These are phyloP conservation scores for Eupristina koningsbergeri DNA, from an alignment of 1,140 invertebrate species.

Conservation along the genomic window DNA sequence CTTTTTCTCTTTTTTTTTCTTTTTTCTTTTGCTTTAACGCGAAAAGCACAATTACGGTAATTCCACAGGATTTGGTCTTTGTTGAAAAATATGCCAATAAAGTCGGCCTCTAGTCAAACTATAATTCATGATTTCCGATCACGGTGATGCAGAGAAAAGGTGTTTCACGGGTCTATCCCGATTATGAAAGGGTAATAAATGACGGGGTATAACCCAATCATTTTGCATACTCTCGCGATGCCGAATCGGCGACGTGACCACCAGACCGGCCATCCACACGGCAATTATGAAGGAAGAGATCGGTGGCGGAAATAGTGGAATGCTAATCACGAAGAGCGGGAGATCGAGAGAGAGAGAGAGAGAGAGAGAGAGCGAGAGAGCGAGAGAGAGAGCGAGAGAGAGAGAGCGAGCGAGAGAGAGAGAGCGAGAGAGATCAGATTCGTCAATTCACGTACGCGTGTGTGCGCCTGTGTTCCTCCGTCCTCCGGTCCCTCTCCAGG, in stretches of 20 bases:
- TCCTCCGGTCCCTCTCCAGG: conserved; percentile 4
- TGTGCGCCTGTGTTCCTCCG: too few relatives aligned
- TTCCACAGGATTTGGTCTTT: background rate
- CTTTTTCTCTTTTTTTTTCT: too few relatives aligned
- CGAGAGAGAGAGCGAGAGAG: background rate
- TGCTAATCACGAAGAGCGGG: background rate
- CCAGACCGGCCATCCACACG: background rate
- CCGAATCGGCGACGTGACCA: background rate
- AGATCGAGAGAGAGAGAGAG: background rate
- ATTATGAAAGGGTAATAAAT: background rate
- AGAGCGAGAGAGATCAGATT: background rate
- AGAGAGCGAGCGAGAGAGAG: background rate
- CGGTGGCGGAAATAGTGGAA: conserved; percentile 31
- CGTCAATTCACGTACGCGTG: background rate
- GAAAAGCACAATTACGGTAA: background rate
- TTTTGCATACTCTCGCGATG: background rate
- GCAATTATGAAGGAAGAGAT: background rate
- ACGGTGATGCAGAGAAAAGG: background rate
- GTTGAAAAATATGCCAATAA: background rate
- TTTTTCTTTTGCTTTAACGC: too few relatives aligned
- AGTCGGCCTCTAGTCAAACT: background rate
- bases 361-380: background rate
- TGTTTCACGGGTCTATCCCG: background rate
- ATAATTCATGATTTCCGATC: too few relatives aligned
- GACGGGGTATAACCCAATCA: background rate